Evolutionary conservation across 2,113 vertebrate species (phyloP), one percentile per base, ranked within the genome.

Genomic region (Macroglossus sobrinus): DNA sequence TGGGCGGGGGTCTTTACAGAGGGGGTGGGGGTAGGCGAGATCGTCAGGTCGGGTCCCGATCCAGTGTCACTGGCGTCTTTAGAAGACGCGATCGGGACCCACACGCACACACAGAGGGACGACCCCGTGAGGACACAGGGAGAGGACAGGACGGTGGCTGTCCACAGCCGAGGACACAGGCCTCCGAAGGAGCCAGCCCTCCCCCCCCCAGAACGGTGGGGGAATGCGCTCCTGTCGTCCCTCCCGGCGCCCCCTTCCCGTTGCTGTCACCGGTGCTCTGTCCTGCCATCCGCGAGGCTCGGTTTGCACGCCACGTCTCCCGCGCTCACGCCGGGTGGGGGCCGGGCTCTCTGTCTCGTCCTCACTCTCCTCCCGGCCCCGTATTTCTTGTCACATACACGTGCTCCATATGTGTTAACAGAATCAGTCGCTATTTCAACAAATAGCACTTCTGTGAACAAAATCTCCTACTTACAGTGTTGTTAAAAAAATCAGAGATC

Each of bases 221-320:
- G 57, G 7, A 7, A 7, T 9, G 55, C 21, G 6, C 22, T 57
- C 8, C 55, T 8, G 21, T 57, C 22, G 55, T 8, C n/a, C 26
- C 11, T 7, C 33, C 0, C 0, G 0, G 38, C 13, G 8, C 5
- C 63, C 4, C 22, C 6, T 11, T 28, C 30, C 6, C n/a, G 0
- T 19, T 8, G 4, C 35, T 4, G 57, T 10, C 9, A 10, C 45
- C 45, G 16, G 78, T 3, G n/a, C 38, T 38, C 1, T 0, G 13
- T 50, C 21, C 8, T 7, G 7, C 7, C 1, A 0, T 38, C 61
- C 30, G 33, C 11, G 21, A 12, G 33, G 61, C n/a, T 30, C 30
- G 6, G 33, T 5, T 10, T 9, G 30, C 24, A 28, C 2, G 81
- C 38, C 45, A 38, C 0, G 0, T 3, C 40, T 26, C 28, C 61